phyloP scores from a whole-genome alignment of 2,888 invertebrate species.

The Cetonia aurata region DNA sequence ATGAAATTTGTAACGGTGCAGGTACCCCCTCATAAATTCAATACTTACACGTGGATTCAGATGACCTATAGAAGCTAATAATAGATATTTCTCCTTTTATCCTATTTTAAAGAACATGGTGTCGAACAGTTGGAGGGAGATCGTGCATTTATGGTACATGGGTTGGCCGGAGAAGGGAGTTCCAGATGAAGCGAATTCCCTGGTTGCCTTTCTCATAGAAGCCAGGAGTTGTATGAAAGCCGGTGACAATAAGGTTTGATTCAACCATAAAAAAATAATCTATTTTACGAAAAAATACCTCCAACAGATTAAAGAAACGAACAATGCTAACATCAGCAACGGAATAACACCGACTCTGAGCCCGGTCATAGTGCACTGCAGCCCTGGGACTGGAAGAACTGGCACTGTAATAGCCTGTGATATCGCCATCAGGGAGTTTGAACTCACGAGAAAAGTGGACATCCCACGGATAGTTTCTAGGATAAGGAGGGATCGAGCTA shows the following conservation, averaged over 20 bases:
- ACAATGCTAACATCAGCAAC: constrained; percentile 57
- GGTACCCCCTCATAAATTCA: too few relatives aligned
- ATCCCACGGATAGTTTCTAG: constrained; percentile 88
- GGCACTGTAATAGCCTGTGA: constrained; percentile 90
- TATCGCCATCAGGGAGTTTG: constrained; percentile 88
- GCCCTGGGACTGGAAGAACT: constrained; percentile 91
- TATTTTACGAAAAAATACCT: constrained; percentile 26
- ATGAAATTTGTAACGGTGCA: too few relatives aligned
- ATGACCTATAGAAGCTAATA: too few relatives aligned
- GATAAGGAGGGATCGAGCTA: constrained; percentile 88
- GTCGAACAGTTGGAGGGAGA: constrained; percentile 86
- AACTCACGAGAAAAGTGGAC: constrained; percentile 83
- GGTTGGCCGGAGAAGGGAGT: constrained; percentile 91
- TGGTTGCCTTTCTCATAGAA: constrained; percentile 90
- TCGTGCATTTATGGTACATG: constrained; percentile 93
- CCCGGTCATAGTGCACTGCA: constrained; percentile 86
- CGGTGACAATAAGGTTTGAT: constrained; percentile 34
- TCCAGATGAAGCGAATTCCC: constrained; percentile 84
- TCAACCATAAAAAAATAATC: background rate
- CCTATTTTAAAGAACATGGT: constrained; percentile 74
- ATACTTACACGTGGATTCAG: too few relatives aligned
- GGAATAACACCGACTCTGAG: constrained; percentile 66
- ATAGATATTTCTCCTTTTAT: background rate
- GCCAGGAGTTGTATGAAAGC: constrained; percentile 73
- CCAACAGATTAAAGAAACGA: constrained; percentile 53